Conservation (phyloP, 1,140 invertebrate species). For the Drosophila kepulauana region DNA sequence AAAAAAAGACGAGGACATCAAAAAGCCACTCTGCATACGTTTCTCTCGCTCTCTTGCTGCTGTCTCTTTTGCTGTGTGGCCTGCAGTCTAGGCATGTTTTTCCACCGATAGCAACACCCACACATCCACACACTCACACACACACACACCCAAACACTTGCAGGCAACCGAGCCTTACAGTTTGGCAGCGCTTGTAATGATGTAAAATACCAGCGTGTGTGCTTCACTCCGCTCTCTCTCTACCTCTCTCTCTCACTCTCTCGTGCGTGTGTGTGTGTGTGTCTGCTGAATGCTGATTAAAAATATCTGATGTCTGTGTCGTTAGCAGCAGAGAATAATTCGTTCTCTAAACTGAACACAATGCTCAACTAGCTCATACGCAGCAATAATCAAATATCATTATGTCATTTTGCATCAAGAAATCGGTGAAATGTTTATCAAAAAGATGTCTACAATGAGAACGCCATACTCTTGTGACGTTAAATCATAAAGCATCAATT, state of each 20-base stretch:
- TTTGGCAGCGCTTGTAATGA: slow-evolving; percentile 18
- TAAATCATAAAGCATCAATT: too few relatives aligned
- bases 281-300: slow-evolving; percentile 46
- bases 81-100: slow-evolving; percentile 26
- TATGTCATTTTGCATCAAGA: too few relatives aligned
- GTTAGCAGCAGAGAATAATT: slow-evolving; percentile 29
- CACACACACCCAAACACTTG: slow-evolving; percentile 1
- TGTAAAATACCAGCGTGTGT: slow-evolving; percentile 10
- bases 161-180: background rate
- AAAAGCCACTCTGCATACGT: background rate
- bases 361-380: slow-evolving; percentile 7
- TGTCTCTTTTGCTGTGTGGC: background rate
- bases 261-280: background rate
- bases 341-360: background rate
- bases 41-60: background rate
- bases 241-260: background rate
- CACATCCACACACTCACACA: background rate
- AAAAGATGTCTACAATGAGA: too few relatives aligned
- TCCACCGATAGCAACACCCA: background rate
- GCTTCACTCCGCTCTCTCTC: background rate
- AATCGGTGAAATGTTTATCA: too few relatives aligned
- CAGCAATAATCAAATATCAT: background rate
- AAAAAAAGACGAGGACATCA: background rate
- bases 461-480: too few relatives aligned
- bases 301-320: slow-evolving; percentile 36